Base-by-base conservation (phyloP, 1,140 invertebrate species). In the Hycleus cichorii region DNA sequence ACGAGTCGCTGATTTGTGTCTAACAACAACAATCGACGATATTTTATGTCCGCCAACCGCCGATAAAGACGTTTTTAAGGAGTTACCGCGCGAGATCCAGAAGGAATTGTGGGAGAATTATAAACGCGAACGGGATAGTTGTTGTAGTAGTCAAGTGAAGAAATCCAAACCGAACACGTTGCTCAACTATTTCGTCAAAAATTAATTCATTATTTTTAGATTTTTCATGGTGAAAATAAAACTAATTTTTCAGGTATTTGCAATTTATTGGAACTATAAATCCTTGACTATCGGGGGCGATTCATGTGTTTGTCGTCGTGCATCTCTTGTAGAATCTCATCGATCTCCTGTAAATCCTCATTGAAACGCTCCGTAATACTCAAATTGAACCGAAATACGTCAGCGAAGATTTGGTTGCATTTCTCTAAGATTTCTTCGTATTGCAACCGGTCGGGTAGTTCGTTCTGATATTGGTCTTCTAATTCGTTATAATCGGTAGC, bases 61-160 rank as follows among this genome's bases (percentile, higher is more conserved):
- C 18, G 81, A 84, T 72, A 76, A 77, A 32, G 75, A 78, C 59
- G 81, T 84, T 6, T 84, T 84, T 66, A 78, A 74, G 64, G 80
- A 81, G 47, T 72, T 85, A 39, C 82, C 83, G 2, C 68, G 74
- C 26, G 80, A 84, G 11, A 72, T 85, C 68, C 81, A 83, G 65
- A 76, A 80, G 51, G 83, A 85, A 65, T 65, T 85, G 8, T 81
- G 82, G 60, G 74, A 76, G 4, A 79, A 82, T 62, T 84, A 83
- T 78, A 79, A 81, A 57, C 39, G 51, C 18, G 38, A 53, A 12
- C 62, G 43, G 39, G 42, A 63, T 18, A 55, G 39, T 25, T 55
- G 32, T 48, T 27, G 32, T 32, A 45, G 44, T 26, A 49, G 10
- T 40, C 48, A 57, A 24, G 73, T 76, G 59, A 80, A 77, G 69